These are phyloP conservation scores for Anniella stebbinsi DNA, from an alignment of 2,797 vertebrate species.

Conservation along the genomic window DNA sequence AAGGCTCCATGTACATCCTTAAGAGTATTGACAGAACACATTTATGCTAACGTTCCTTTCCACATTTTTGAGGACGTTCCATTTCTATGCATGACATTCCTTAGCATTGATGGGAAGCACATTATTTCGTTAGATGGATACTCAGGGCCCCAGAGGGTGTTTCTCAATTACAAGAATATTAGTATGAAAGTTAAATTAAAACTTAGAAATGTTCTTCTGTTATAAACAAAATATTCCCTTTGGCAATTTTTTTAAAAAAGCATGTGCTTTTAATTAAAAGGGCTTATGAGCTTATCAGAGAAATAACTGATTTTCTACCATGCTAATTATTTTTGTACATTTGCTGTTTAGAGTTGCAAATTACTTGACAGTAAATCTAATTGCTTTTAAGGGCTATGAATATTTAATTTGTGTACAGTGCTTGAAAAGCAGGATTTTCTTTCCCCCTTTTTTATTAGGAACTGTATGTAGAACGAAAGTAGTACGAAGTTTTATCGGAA, in stretches of 20 bases:
- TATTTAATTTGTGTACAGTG: slow-evolving; percentile 69
- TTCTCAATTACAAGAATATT: slow-evolving; percentile 66
- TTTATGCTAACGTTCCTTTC: slow-evolving; percentile 20
- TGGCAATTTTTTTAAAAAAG: slow-evolving; percentile 64
- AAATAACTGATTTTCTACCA: slow-evolving; percentile 69
- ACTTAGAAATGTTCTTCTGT: slow-evolving; percentile 63
- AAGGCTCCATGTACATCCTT: background rate
- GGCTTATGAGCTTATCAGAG: slow-evolving; percentile 70
- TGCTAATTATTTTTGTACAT: slow-evolving; percentile 71
- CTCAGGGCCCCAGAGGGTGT: slow-evolving; percentile 69
- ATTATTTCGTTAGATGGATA: slow-evolving; percentile 61
- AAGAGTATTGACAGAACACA: background rate
- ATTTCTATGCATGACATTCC: slow-evolving; percentile 35
- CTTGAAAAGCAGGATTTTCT: slow-evolving; percentile 47
- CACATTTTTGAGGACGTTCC: background rate
- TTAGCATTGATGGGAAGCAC: background rate
- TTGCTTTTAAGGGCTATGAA: slow-evolving; percentile 71
- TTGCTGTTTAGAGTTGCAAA: slow-evolving; percentile 72
- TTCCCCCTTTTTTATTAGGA: background rate
- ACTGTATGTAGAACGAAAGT: background rate
- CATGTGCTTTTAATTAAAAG: slow-evolving; percentile 72
- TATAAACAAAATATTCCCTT: slow-evolving; percentile 71
- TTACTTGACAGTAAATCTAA: slow-evolving; percentile 70
- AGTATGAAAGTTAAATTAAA: slow-evolving; percentile 68
- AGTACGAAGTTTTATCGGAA: background rate